Conservation (phyloP, 2,797 vertebrate genomes). For the Setipinna tenuifilis region DNA sequence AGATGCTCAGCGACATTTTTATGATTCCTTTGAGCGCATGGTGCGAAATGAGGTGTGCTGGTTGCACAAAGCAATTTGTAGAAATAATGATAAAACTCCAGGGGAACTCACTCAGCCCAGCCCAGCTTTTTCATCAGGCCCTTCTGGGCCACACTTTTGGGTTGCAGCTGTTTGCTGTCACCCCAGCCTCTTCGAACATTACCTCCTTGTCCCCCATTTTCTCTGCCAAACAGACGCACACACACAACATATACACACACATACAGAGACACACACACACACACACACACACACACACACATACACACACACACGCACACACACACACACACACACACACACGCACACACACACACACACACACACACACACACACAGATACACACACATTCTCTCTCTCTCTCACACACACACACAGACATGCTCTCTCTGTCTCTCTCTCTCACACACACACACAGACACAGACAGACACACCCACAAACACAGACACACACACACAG, state of each 20-base stretch:
- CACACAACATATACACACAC: neutral
- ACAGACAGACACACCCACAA: neutral
- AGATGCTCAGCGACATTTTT: neutral
- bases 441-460: neutral
- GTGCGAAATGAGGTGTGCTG: conserved; percentile 15
- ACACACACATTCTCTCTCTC: neutral
- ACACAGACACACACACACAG: neutral
- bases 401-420: neutral
- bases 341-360: neutral
- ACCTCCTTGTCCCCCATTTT: neutral
- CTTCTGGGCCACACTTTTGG: conserved; percentile 3
- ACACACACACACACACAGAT: neutral
- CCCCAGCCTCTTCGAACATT: neutral
- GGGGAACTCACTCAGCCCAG: neutral
- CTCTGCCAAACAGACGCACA: neutral
- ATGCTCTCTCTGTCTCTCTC: neutral
- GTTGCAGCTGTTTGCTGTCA: conserved; percentile 14
- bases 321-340: neutral
- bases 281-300: neutral
- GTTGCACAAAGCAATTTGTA: conserved; percentile 22
- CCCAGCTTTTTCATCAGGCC: neutral
- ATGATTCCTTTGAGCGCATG: neutral
- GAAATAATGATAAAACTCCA: conserved; percentile 20
- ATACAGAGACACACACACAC: neutral
- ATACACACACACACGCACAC: neutral